A percentile compares a stretch with the other conserved stretches of the same genome.
Evolutionary conservation across 2,797 vertebrate genomes (phyloP).

Genomic region (Nothura maculosa): DNA sequence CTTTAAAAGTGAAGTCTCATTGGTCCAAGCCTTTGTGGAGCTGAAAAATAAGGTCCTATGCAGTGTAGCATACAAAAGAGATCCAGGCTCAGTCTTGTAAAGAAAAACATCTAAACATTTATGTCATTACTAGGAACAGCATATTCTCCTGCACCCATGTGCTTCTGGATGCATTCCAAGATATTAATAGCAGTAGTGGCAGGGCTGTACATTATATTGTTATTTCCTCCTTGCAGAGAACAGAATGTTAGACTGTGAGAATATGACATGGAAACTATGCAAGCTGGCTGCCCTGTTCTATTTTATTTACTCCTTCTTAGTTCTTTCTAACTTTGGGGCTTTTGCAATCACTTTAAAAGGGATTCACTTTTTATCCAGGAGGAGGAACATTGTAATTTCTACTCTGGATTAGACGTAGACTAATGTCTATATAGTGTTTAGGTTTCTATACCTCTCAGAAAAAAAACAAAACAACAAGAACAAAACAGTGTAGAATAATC

Average conservation of each 20-base stretch:
- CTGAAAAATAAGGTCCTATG: conserved; percentile 64
- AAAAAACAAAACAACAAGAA: not conserved
- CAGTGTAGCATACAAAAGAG: conserved; percentile 34
- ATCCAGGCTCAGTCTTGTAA: not conserved
- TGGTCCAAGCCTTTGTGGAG: conserved; percentile 13
- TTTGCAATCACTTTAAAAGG: conserved; percentile 64
- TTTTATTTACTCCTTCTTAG: conserved; percentile 70
- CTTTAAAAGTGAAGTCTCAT: conserved; percentile 27
- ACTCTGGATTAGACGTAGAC: not conserved
- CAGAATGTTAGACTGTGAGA: conserved; percentile 79
- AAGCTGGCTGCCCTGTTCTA: conserved; percentile 54
- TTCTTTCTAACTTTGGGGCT: conserved; percentile 54
- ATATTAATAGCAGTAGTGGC: conserved; percentile 81
- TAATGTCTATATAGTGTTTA: not conserved
- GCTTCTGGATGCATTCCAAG: conserved; percentile 73
- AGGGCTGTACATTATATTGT: conserved; percentile 75
- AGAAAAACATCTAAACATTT: conserved; percentile 63
- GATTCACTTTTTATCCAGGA: conserved; percentile 49
- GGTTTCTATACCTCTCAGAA: not conserved
- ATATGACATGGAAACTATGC: conserved; percentile 78
- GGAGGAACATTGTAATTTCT: conserved; percentile 4
- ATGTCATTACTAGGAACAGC: conserved; percentile 64
- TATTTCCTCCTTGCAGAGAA: conserved; percentile 79
- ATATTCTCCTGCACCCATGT: conserved; percentile 67
- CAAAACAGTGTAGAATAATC: not conserved